Evolutionary conservation across 1,140 invertebrate species (phyloP).

Genomic region (Drosophila kepulauana): DNA sequence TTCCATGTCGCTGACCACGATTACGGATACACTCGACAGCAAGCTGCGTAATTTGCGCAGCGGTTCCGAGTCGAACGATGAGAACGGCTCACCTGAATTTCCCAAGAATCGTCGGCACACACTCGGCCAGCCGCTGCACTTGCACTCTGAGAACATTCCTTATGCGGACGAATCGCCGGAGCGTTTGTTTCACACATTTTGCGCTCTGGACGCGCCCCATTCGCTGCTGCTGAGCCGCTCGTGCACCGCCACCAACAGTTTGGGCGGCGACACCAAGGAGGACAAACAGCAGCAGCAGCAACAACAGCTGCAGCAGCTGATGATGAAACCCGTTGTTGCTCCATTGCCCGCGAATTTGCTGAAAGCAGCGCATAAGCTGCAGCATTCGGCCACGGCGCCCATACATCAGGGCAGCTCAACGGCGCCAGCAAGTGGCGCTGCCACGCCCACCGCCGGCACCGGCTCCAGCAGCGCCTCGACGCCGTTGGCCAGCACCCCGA

Average conservation of each 20-base stretch:
- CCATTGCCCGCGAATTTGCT: slow-evolving; percentile 60
- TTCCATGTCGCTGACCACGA: slow-evolving; percentile 86
- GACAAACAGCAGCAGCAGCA: slow-evolving; percentile 21
- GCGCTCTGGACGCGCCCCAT: slow-evolving; percentile 67
- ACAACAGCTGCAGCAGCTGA: not conserved
- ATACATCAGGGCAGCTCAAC: slow-evolving; percentile 75
- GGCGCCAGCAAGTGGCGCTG: slow-evolving; percentile 69
- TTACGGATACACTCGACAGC: slow-evolving; percentile 91
- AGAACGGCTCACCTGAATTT: slow-evolving; percentile 78
- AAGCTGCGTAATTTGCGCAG: slow-evolving; percentile 89
- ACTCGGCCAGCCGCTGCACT: slow-evolving; percentile 75
- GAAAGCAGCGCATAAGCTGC: slow-evolving; percentile 73
- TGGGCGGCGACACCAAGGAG: slow-evolving; percentile 44
- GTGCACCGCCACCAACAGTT: slow-evolving; percentile 75
- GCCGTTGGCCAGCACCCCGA: slow-evolving; percentile 40
- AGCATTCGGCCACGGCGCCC: slow-evolving; percentile 79
- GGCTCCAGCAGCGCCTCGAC: slow-evolving; percentile 53
- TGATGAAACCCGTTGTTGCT: slow-evolving; percentile 48
- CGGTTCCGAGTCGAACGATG: slow-evolving; percentile 83
- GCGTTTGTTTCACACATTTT: slow-evolving; percentile 76
- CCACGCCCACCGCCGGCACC: slow-evolving; percentile 65
- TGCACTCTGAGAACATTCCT: slow-evolving; percentile 85
- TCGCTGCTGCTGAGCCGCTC: slow-evolving; percentile 72
- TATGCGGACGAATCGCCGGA: slow-evolving; percentile 86
- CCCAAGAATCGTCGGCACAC: slow-evolving; percentile 77